phyloP scores from a whole-genome alignment of 2,797 vertebrate species.

The Mormyrus hasselquistii region DNA sequence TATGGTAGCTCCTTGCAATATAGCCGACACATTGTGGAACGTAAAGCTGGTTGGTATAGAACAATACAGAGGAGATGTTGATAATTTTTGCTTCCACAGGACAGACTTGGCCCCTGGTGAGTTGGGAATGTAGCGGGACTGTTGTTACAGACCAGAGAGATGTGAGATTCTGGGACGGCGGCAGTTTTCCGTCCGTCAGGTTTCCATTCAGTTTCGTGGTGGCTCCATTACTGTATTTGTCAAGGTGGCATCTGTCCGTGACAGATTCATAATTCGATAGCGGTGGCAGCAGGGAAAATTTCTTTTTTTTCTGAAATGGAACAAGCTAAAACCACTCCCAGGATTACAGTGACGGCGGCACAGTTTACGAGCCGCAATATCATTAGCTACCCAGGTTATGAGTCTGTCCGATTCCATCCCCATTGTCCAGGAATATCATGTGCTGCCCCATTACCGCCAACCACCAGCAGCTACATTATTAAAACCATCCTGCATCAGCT shows the following conservation, averaged over 20 bases:
- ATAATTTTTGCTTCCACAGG: not conserved
- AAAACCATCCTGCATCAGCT: not conserved
- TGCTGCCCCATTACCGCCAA: conserved; percentile 13
- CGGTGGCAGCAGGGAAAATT: conserved; percentile 2
- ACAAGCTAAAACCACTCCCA: conserved; percentile 7
- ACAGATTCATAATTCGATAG: conserved; percentile 25
- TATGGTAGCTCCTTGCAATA: not conserved
- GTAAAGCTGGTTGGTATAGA: not conserved
- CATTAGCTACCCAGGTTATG: conserved; percentile 4
- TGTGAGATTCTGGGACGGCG: not conserved
- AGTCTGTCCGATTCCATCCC: conserved; percentile 8
- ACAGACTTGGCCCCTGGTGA: not conserved
- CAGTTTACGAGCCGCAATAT: conserved; percentile 14
- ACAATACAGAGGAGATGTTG: not conserved
- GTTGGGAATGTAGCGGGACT: not conserved
- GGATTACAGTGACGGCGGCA: conserved; percentile 13
- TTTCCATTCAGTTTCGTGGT: not conserved
- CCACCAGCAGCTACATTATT: not conserved
- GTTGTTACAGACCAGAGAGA: not conserved
- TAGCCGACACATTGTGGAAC: not conserved
- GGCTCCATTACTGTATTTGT: conserved; percentile 21
- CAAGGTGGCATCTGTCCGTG: conserved; percentile 15
- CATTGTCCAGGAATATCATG: not conserved
- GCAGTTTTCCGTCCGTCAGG: conserved; percentile 8
- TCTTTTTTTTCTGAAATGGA: not conserved